A percentile compares a stretch with the other conserved stretches of the same genome.
Conservation (phyloP, 2,888 invertebrate species). For the Napeogenes sylphis region DNA sequence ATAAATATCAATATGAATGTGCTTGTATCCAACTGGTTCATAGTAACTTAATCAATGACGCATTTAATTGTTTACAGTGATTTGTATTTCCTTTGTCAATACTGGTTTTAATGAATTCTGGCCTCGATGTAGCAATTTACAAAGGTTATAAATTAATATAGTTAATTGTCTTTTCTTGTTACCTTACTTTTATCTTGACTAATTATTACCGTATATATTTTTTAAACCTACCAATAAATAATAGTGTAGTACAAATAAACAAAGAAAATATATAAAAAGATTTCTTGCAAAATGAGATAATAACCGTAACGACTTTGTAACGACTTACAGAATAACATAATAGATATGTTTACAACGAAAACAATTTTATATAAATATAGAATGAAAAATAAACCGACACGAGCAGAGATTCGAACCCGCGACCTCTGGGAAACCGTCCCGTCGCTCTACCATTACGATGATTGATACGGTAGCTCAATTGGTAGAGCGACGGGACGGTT, state of each 20-base stretch:
- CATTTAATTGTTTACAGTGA: background rate
- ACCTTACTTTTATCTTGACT: too few relatives aligned
- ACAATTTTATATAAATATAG: background rate
- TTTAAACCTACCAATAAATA: too few relatives aligned
- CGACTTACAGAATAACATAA: background rate
- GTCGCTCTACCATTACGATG: too few relatives aligned
- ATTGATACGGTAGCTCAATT: too few relatives aligned
- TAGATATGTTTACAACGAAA: background rate
- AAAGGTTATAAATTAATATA: background rate
- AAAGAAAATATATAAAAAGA: too few relatives aligned
- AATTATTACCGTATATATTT: too few relatives aligned
- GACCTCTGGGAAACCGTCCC: too few relatives aligned
- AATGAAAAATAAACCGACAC: too few relatives aligned
- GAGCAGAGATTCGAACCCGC: too few relatives aligned
- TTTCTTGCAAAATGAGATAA: background rate
- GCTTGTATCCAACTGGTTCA: background rate
- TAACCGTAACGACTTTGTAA: constrained; percentile 4
- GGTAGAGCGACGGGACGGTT: too few relatives aligned
- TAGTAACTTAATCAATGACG: background rate
- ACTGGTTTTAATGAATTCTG: constrained; percentile 2
- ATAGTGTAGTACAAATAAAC: too few relatives aligned
- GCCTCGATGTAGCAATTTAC: constrained; percentile 2
- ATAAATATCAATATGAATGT: background rate
- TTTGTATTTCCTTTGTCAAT: constrained; percentile 1
- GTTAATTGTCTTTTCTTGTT: too few relatives aligned